Percentiles rank a stretch among this genome's conserved stretches.
Conservation (phyloP, 2,113 vertebrate species). For the Sinocyclocheilus rhinocerous region DNA sequence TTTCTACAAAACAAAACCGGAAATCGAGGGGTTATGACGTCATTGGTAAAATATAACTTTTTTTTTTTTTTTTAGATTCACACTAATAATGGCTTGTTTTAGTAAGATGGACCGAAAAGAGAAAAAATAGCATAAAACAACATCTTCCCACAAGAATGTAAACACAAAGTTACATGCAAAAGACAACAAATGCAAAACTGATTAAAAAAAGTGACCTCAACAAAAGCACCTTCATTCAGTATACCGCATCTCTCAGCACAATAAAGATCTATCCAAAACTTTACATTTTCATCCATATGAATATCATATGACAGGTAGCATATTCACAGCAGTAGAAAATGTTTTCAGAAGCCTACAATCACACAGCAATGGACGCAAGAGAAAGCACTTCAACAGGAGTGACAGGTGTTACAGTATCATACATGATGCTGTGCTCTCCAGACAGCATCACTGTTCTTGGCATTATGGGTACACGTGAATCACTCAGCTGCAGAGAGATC, state of each 20-base stretch:
- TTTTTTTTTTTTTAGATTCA: not conserved
- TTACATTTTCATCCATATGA: slow-evolving; percentile 50
- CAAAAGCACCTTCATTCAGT: slow-evolving; percentile 25
- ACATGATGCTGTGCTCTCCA: slow-evolving; percentile 3
- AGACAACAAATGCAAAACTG: not conserved
- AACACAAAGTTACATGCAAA: slow-evolving; percentile 30
- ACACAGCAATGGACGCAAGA: slow-evolving; percentile 17
- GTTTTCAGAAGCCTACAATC: slow-evolving; percentile 7
- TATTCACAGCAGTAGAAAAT: slow-evolving; percentile 43
- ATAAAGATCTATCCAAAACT: slow-evolving; percentile 21
- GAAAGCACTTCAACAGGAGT: slow-evolving; percentile 11
- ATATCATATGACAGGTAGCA: slow-evolving; percentile 49
- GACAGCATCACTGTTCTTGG: not conserved
- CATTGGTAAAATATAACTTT: not conserved
- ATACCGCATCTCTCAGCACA: slow-evolving; percentile 13
- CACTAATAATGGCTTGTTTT: not conserved
- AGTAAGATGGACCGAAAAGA: slow-evolving; percentile 6
- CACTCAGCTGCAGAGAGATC: slow-evolving; percentile 34
- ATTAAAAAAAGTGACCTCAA: not conserved
- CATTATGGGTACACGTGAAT: not conserved
- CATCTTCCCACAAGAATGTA: not conserved
- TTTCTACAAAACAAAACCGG: no score
- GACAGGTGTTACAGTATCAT: slow-evolving; percentile 30
- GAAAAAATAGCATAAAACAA: not conserved
- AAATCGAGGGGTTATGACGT: no score